These are phyloP conservation scores for Sphaeramia orbicularis DNA, from an alignment of 2,797 vertebrate genomes.

Conservation along the genomic window DNA sequence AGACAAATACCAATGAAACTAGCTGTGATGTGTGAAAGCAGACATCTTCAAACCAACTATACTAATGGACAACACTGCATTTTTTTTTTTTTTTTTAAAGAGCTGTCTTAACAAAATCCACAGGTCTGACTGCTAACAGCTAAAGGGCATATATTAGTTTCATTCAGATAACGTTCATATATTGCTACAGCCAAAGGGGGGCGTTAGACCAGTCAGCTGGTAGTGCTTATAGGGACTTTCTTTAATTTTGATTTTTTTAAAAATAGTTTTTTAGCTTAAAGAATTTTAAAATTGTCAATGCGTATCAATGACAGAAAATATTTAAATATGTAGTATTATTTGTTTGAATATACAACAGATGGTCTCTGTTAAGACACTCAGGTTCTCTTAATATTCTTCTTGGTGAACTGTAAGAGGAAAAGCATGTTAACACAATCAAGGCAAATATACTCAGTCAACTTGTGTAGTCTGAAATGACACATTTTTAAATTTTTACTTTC, in stretches of 20 bases:
- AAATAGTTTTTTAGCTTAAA: slow-evolving; percentile 39
- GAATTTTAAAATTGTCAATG: slow-evolving; percentile 40
- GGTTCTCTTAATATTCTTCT: slow-evolving; percentile 73
- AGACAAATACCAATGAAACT: not conserved
- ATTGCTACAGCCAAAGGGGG: slow-evolving; percentile 58
- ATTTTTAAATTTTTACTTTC: slow-evolving; percentile 57
- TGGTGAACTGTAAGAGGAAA: slow-evolving; percentile 60
- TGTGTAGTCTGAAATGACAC: slow-evolving; percentile 73
- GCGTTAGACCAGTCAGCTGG: slow-evolving; percentile 42
- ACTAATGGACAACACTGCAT: slow-evolving; percentile 25
- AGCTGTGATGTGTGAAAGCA: slow-evolving; percentile 1
- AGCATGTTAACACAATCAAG: slow-evolving; percentile 73
- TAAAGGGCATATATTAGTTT: slow-evolving; percentile 42
- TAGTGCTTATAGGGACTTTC: slow-evolving; percentile 36
- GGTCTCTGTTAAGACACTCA: slow-evolving; percentile 79
- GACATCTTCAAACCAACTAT: slow-evolving; percentile 12
- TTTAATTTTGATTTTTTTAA: slow-evolving; percentile 32
- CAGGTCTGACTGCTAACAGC: slow-evolving; percentile 46
- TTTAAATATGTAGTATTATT: slow-evolving; percentile 59
- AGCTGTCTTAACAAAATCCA: slow-evolving; percentile 22
- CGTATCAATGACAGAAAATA: slow-evolving; percentile 52
- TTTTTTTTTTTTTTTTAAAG: slow-evolving; percentile 19
- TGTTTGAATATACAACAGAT: slow-evolving; percentile 65
- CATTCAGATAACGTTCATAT: slow-evolving; percentile 39
- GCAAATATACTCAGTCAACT: slow-evolving; percentile 65